Evolutionary conservation across 2,888 invertebrate genomes (phyloP).

Genomic region (Adineta ricciae): DNA sequence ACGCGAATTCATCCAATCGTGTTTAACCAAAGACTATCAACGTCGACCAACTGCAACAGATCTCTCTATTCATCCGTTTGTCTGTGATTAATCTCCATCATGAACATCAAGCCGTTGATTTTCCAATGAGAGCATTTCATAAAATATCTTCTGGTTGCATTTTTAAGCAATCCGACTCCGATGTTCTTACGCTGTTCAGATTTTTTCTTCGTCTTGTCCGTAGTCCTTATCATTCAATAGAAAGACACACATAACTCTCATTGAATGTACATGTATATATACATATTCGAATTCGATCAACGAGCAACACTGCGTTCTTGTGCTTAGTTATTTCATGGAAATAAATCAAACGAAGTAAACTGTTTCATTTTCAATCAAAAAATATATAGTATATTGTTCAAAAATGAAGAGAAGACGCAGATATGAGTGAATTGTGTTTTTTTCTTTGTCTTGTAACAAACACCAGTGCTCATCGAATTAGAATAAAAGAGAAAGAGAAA

Average conservation of each 20-base stretch:
- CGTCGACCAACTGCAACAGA: constrained; percentile 10
- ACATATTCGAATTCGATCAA: no score
- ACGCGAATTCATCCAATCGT: neutral
- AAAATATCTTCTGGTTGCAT: no score
- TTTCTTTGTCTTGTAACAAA: neutral
- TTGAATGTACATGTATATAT: no score
- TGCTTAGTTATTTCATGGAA: no score
- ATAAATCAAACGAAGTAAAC: no score
- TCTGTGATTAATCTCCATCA: neutral
- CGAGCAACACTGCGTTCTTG: no score
- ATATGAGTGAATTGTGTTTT: neutral
- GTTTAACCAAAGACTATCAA: constrained; percentile 18
- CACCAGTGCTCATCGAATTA: neutral
- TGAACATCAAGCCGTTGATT: neutral
- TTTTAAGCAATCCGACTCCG: no score
- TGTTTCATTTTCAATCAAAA: neutral
- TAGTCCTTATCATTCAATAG: no score
- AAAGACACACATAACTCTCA: no score
- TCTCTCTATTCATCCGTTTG: neutral
- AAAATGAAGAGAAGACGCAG: neutral
- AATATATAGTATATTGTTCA: neutral
- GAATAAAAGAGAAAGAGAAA: neutral
- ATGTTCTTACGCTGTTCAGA: no score
- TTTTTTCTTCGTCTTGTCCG: no score
- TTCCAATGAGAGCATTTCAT: no score